Evolutionary conservation across 2,888 invertebrate species (phyloP).

Genomic region (Anoncus sp.): DNA sequence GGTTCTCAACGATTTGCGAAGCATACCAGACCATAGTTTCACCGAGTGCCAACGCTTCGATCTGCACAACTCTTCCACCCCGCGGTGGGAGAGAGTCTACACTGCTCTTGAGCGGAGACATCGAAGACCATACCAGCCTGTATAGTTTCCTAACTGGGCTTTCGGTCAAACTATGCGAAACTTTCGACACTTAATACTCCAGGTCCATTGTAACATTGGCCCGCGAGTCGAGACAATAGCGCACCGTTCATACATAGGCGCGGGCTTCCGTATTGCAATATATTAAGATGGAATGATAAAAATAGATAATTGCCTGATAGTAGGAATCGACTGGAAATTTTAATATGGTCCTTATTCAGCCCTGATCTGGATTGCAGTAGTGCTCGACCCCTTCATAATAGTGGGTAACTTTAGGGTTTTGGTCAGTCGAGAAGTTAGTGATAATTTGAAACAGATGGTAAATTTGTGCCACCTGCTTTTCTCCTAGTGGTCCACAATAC

Average conservation of each 20-base stretch:
- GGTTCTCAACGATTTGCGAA: slow-evolving; percentile 50
- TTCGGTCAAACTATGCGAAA: slow-evolving; percentile 55
- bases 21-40: slow-evolving; percentile 52
- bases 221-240: slow-evolving; percentile 28
- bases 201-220: slow-evolving; percentile 6
- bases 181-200: slow-evolving; percentile 28
- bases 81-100: too few species aligned
- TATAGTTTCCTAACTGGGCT: slow-evolving; percentile 22
- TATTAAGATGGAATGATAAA: neutral
- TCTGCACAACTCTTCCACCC: slow-evolving; percentile 5
- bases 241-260: neutral
- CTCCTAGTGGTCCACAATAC: too few species aligned
- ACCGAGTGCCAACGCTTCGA: slow-evolving; percentile 23
- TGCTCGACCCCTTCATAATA: neutral
- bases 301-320: neutral
- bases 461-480: too few species aligned
- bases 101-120: slow-evolving; percentile 12
- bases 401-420: too few species aligned
- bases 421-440: too few species aligned
- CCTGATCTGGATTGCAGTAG: neutral
- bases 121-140: slow-evolving; percentile 13
- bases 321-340: neutral
- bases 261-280: neutral
- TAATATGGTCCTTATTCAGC: neutral
- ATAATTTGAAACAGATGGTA: too few species aligned